phyloP scores from a whole-genome alignment of 2,797 vertebrate species.

The Pangasius macronema region DNA sequence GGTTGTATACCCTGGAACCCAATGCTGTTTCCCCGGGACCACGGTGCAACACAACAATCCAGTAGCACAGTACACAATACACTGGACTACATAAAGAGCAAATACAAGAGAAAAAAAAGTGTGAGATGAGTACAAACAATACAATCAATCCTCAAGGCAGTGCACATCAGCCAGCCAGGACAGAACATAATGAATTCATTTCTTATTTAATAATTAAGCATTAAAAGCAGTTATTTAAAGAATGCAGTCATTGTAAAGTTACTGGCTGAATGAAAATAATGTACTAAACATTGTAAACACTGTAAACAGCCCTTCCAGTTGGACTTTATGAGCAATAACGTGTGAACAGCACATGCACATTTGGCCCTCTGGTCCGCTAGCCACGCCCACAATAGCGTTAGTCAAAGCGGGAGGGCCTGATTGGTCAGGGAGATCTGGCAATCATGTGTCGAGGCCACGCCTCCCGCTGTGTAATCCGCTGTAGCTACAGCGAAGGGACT shows the following conservation, averaged over 20 bases:
- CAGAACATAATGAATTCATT: background rate
- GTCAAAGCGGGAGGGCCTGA: background rate
- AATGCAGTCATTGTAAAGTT: background rate
- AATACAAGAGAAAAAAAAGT: background rate
- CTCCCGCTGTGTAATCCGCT: background rate
- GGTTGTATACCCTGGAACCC: background rate
- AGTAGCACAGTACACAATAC: background rate
- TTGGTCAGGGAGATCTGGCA: background rate
- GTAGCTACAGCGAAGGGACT: background rate
- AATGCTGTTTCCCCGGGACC: background rate
- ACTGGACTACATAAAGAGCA: background rate
- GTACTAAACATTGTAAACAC: background rate
- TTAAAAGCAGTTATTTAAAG: background rate
- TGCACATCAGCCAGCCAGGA: background rate
- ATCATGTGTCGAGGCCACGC: background rate
- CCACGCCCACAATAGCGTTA: conserved; percentile 5
- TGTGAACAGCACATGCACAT: background rate
- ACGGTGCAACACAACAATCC: background rate
- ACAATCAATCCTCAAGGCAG: background rate
- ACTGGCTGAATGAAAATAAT: background rate
- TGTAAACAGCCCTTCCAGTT: background rate
- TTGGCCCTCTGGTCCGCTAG: background rate
- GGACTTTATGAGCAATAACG: background rate
- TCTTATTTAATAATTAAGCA: background rate
- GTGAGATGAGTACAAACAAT: background rate